A percentile compares a stretch with the other conserved stretches of the same genome.
phyloP scores from a whole-genome alignment of 2,888 invertebrate genomes.

The Tridacna gigas region DNA sequence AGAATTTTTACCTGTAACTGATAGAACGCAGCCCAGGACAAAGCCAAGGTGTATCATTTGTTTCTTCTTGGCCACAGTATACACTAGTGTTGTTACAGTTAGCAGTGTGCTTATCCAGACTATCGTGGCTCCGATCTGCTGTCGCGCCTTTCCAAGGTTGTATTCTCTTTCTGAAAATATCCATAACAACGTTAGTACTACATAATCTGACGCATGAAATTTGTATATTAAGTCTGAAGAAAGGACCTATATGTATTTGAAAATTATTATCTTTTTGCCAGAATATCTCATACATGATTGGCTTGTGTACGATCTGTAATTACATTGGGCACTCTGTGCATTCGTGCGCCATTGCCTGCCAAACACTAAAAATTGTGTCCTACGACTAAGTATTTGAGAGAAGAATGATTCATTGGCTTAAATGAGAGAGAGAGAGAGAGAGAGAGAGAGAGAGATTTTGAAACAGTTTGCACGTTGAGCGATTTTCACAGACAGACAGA shows the following conservation, averaged over 20 bases:
- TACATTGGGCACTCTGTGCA: too few species aligned
- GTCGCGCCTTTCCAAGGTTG: not conserved
- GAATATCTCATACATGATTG: too few species aligned
- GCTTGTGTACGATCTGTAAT: too few species aligned
- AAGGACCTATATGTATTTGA: too few species aligned
- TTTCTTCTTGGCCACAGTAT: not conserved
- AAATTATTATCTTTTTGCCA: too few species aligned
- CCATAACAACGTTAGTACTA: too few species aligned
- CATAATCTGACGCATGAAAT: too few species aligned
- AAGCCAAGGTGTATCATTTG: not conserved
- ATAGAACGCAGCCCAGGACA: not conserved
- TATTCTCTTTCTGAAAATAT: not conserved
- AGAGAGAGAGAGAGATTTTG: not conserved
- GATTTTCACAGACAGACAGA: not conserved
- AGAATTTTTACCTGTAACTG: not conserved
- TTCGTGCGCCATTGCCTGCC: not conserved
- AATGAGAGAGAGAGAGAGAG: not conserved
- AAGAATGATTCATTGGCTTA: too few species aligned
- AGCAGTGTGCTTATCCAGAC: not conserved
- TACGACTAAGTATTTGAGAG: too few species aligned
- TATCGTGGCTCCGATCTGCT: not conserved
- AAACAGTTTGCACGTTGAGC: not conserved
- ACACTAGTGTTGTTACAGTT: not conserved
- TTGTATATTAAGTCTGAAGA: too few species aligned
- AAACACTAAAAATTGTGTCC: too few species aligned